These are phyloP conservation scores for Camelus bactrianus DNA, from an alignment of 2,113 vertebrate species.

Conservation along the genomic window DNA sequence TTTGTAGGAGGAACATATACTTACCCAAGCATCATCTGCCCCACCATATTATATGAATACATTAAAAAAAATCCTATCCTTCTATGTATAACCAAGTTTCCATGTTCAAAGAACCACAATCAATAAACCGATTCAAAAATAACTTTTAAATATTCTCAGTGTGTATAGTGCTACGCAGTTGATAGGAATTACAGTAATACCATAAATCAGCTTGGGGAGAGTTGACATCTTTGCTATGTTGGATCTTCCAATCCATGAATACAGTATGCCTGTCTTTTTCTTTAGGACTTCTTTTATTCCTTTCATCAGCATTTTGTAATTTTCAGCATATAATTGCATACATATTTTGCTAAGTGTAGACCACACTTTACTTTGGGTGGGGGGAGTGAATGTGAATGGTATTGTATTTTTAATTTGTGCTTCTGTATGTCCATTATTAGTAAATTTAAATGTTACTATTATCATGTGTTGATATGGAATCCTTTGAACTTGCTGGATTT, in stretches of 20 bases:
- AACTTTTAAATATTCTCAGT: background rate
- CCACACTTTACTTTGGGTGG: too few species aligned
- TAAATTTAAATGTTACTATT: background rate
- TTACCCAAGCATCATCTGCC: background rate
- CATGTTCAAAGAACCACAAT: background rate
- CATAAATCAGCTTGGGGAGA: background rate
- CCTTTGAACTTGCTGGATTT: background rate
- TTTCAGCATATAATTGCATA: background rate
- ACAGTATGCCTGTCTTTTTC: background rate
- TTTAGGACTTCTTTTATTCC: background rate
- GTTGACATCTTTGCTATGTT: background rate
- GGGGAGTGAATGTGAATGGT: background rate
- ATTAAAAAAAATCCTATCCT: background rate
- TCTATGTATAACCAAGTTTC: background rate
- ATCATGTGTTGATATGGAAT: background rate
- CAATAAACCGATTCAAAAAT: background rate
- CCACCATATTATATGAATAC: background rate
- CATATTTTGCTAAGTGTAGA: background rate
- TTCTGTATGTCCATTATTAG: background rate
- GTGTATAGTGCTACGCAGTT: background rate
- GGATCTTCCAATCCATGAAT: background rate
- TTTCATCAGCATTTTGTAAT: background rate
- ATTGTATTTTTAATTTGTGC: background rate
- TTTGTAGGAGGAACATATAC: background rate
- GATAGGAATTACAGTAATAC: background rate